Conservation (phyloP, 2,113 vertebrate genomes). For the Microcebus ravelobensis region DNA sequence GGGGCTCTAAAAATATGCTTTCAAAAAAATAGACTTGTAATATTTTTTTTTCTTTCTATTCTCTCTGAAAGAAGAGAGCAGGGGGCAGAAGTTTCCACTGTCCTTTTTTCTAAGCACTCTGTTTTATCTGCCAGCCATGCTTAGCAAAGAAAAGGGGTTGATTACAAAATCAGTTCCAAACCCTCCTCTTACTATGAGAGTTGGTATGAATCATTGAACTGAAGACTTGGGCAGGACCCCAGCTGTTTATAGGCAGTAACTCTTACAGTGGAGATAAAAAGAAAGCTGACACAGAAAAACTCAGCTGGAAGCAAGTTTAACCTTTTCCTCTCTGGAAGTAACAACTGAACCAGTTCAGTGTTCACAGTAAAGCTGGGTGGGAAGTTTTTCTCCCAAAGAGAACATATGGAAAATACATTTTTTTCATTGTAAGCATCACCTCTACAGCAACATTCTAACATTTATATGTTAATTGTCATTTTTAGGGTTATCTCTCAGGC, state of each 20-base stretch:
- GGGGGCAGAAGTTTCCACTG: constrained; percentile 34
- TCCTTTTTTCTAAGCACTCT: not conserved
- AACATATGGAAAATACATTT: not conserved
- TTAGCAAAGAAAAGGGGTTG: not conserved
- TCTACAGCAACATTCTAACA: not conserved
- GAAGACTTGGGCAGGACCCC: not conserved
- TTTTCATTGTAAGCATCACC: not conserved
- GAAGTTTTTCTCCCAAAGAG: not conserved
- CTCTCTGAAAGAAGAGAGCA: not conserved
- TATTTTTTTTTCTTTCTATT: not conserved
- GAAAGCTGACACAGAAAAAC: not conserved
- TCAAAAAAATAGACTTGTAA: not conserved
- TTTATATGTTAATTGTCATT: not conserved
- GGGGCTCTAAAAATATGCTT: constrained; percentile 12
- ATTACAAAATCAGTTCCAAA: not conserved
- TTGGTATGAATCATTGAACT: not conserved
- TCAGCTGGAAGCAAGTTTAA: not conserved
- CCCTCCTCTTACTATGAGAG: not conserved
- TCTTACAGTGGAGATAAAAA: constrained; percentile 17
- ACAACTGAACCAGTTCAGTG: not conserved
- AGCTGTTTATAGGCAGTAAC: not conserved
- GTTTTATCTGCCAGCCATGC: constrained; percentile 9
- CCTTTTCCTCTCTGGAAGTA: not conserved
- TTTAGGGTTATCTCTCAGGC: not conserved
- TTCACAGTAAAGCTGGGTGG: not conserved